Evolutionary conservation across 2,888 invertebrate genomes (phyloP), one percentile per base, ranked within the genome.

Genomic region (Melinaea marsaeus): DNA sequence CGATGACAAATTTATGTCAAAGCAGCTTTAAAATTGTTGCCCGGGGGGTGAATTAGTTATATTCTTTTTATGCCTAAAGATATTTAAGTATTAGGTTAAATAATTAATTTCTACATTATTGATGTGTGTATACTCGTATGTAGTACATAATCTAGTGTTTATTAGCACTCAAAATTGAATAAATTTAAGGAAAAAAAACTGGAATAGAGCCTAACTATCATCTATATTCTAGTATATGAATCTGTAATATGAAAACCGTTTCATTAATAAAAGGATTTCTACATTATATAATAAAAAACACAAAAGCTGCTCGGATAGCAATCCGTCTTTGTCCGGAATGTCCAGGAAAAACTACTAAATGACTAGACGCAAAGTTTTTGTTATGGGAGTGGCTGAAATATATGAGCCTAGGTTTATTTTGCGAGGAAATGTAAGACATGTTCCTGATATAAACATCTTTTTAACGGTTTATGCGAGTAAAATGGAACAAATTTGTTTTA

Each of bases 261-360:
- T 42, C 42, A 51, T 51, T 51, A 51, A 32, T 51, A 32, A 51
- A 22, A 32, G 32, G 51, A 48, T 48, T 48, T 48, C 13, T 51
- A 57, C 32, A 37, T 13, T 48, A 34, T 46, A 35, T 11, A 55
- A 61, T 58, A 62, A 60, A 62, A 62, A 55, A 56, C 51, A 51
- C 57, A 37, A 37, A 57, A 35, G 55, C 60, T 35, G 58, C 54
- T 47, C 37, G 11, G 11, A 34, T 22, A 32, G 61, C 63, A 62
- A 73, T 73, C 70, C 69, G 65, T 72, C 72, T 69, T 64, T 73
- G 73, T 72, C 73, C 59, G 45, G 60, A 35, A 64, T 65, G 55
- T 60, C 66, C 60, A 60, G 64, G 68, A 72, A 73, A 22, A 73
- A 73, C 70, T 69, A 66, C 66, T 65, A 69, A 71, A 70, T 70